phyloP scores from a whole-genome alignment of 2,797 vertebrate genomes.

The Sebastes alutus region DNA sequence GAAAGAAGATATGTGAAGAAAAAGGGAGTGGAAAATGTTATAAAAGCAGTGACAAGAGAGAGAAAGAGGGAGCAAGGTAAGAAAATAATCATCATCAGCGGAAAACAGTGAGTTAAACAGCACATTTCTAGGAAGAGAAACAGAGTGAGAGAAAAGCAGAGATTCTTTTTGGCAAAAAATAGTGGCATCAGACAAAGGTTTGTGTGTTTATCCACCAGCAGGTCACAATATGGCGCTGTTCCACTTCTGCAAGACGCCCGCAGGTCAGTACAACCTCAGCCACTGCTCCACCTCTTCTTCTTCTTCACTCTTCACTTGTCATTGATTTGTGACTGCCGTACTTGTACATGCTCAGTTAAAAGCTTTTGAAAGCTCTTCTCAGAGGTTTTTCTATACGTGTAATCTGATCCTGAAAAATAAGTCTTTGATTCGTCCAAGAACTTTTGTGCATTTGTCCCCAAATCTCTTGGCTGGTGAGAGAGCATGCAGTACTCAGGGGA shows the following conservation, averaged over 20 bases:
- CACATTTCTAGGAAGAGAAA: conserved; percentile 31
- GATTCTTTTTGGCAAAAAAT: not conserved
- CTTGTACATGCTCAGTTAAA: not conserved
- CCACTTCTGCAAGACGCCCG: conserved; percentile 66
- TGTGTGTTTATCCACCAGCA: conserved; percentile 48
- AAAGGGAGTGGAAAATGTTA: conserved; percentile 41
- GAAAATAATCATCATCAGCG: conserved; percentile 11
- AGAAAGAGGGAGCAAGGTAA: conserved; percentile 12
- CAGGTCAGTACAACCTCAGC: conserved; percentile 77
- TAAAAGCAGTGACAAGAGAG: conserved; percentile 12
- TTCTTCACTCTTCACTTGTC: conserved; percentile 5
- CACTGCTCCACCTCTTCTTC: conserved; percentile 41
- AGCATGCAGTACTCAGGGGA: not conserved
- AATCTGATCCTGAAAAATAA: not conserved
- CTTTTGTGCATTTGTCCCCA: not conserved
- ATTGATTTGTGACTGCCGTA: conserved; percentile 1
- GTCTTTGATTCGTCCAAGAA: conserved; percentile 6
- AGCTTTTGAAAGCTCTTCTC: not conserved
- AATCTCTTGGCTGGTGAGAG: not conserved
- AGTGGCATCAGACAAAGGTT: conserved; percentile 29
- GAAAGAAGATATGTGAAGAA: conserved; percentile 27
- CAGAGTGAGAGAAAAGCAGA: conserved; percentile 18
- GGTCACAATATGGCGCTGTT: conserved; percentile 74
- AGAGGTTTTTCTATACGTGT: not conserved
- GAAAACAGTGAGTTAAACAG: conserved; percentile 33